These are phyloP conservation scores for Ctenopoma multispine DNA, from an alignment of 2,797 vertebrate genomes.

Conservation along the genomic window DNA sequence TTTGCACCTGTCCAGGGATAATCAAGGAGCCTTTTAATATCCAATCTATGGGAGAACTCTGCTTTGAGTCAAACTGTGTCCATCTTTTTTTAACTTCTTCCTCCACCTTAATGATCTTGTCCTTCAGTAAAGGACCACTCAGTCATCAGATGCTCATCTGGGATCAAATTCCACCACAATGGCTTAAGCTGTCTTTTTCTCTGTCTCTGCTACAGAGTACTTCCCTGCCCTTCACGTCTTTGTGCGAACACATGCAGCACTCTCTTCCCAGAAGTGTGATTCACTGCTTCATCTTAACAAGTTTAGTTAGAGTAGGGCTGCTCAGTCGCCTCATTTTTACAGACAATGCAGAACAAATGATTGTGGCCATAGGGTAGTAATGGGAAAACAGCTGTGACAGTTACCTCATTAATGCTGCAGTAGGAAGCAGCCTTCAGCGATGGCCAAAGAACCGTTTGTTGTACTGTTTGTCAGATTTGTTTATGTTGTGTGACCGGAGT, in stretches of 20 bases:
- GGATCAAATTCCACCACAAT: slow-evolving; percentile 29
- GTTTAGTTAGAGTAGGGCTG: slow-evolving; percentile 17
- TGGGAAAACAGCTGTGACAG: slow-evolving; percentile 16
- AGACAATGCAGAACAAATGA: slow-evolving; percentile 17
- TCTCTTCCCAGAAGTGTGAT: slow-evolving; percentile 41
- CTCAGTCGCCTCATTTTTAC: slow-evolving; percentile 24
- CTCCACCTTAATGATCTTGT: slow-evolving; percentile 45
- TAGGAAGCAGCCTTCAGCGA: slow-evolving; percentile 2
- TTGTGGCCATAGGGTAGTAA: not conserved
- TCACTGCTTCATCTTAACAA: slow-evolving; percentile 32
- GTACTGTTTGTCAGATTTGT: not conserved
- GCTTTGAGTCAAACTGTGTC: slow-evolving; percentile 35
- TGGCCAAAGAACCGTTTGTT: slow-evolving; percentile 18
- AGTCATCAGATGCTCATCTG: slow-evolving; percentile 25
- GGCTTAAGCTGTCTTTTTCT: not conserved
- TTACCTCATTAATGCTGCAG: slow-evolving; percentile 29
- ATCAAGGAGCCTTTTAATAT: slow-evolving; percentile 50
- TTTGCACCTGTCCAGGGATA: slow-evolving; percentile 54
- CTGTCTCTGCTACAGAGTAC: not conserved
- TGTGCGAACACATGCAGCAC: slow-evolving; percentile 18
- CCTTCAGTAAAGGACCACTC: slow-evolving; percentile 35
- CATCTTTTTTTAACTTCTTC: slow-evolving; percentile 29
- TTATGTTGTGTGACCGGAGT: not conserved
- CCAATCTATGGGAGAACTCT: slow-evolving; percentile 43
- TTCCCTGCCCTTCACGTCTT: slow-evolving; percentile 15